Conservation (phyloP, 1,140 invertebrate species). For the Sitophilus oryzae region DNA sequence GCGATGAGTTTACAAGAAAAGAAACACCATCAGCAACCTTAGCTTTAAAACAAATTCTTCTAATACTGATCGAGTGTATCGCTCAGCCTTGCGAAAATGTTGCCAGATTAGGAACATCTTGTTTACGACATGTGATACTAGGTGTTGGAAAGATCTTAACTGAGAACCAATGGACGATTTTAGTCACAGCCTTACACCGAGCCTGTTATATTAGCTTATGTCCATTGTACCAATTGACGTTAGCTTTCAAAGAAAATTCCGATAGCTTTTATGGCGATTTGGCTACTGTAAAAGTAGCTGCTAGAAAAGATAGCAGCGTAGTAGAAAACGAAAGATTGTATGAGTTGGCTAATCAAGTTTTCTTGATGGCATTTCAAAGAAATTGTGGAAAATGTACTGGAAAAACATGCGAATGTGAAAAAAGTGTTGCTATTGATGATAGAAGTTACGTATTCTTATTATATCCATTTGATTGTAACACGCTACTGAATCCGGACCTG, state of each 20-base stretch:
- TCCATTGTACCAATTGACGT: slow-evolving; percentile 76
- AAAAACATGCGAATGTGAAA: slow-evolving; percentile 35
- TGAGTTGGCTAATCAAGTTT: slow-evolving; percentile 80
- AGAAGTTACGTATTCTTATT: slow-evolving; percentile 86
- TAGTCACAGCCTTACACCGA: slow-evolving; percentile 69
- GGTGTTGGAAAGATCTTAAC: slow-evolving; percentile 76
- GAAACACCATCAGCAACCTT: slow-evolving; percentile 61
- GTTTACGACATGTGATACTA: slow-evolving; percentile 80
- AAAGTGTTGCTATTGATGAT: slow-evolving; percentile 57
- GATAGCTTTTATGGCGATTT: slow-evolving; percentile 90
- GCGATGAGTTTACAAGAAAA: slow-evolving; percentile 36
- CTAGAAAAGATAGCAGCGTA: slow-evolving; percentile 73
- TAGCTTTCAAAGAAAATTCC: slow-evolving; percentile 81
- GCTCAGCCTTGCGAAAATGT: slow-evolving; percentile 81
- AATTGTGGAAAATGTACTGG: slow-evolving; percentile 37
- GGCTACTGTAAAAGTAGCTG: slow-evolving; percentile 88
- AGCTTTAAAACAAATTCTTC: slow-evolving; percentile 77
- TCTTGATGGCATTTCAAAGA: slow-evolving; percentile 52
- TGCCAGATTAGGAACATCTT: slow-evolving; percentile 85
- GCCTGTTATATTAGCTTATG: slow-evolving; percentile 78
- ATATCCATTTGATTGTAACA: slow-evolving; percentile 70
- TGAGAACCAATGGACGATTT: slow-evolving; percentile 77
- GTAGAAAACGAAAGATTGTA: slow-evolving; percentile 75
- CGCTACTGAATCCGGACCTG: slow-evolving; percentile 67
- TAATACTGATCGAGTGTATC: slow-evolving; percentile 88